Conservation (phyloP, 2,113 vertebrate species). For the Cercopithecus mona region DNA sequence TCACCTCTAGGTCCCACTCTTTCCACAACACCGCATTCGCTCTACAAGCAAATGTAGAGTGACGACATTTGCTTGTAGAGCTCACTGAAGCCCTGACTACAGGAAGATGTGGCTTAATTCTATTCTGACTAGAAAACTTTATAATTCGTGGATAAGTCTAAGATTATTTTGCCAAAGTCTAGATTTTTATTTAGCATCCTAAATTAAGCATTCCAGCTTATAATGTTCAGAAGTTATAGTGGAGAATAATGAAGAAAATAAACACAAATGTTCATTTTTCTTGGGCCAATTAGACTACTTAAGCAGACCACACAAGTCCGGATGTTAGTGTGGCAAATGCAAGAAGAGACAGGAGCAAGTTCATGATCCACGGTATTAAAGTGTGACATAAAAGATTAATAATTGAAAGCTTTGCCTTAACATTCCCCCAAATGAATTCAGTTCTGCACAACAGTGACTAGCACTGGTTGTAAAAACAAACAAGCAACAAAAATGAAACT, state of each 20-base stretch:
- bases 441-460: not conserved
- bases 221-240: not conserved
- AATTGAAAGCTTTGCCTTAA: conserved; percentile 13
- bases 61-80: not conserved
- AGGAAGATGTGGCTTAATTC: not conserved
- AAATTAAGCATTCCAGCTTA: not conserved
- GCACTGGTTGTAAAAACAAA: not conserved
- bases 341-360: not conserved
- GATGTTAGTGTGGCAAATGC: not conserved
- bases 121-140: not conserved
- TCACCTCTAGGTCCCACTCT: not conserved
- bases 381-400: not conserved
- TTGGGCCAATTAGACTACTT: not conserved
- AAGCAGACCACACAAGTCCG: too few relatives aligned
- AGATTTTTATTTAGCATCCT: not conserved
- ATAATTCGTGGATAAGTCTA: not conserved
- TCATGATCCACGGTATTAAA: not conserved
- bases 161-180: not conserved
- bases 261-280: not conserved
- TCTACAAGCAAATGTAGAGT: not conserved
- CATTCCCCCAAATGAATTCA: not conserved
- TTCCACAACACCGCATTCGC: not conserved
- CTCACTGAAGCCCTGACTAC: not conserved
- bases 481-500: not conserved
- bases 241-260: not conserved